Base-by-base conservation (phyloP, 2,113 vertebrate species). In the Bubo bubo region DNA sequence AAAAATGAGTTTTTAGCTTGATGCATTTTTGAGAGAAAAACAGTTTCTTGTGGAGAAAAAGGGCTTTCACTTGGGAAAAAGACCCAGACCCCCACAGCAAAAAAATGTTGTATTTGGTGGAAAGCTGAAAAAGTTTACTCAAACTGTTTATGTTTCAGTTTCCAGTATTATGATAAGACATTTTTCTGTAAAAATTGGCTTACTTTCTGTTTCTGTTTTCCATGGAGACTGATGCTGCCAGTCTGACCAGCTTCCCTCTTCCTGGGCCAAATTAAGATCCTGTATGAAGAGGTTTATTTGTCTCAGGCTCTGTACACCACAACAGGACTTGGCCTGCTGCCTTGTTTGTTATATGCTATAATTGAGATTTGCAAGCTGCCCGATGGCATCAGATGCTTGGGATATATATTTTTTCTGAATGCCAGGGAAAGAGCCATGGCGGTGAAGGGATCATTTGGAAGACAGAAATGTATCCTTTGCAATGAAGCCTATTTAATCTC, bases 131-230 rank as follows among this genome's bases (percentile, higher is more conserved):
- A 77, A 67, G 47, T 84, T 91, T n/a, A 74, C 27, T 74, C 82
- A 14, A 79, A 32, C 14, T 86, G 62, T 95, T 94, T 86, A 53
- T 32, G 14, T 74, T 91, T 86, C 28, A 84, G 27, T 81, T 93
- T 64, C 79, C 73, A 53, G 34, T 75, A 55, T 82, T 88, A 73
- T 59, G 82, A 55, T 67, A 60, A 58, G 52, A n/a, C n/a, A 56
- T 88, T 95, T 94, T 96, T 71, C 56, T 77, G 23, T 84, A 71
- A 88, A 60, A 91, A 72, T 72, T 81, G 35, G 47, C 19, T 52
- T 77, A 19, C 14, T 92, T 93, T 95, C 60, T 37, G 5, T 60
- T 84, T 73, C 49, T 34, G 22, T 86, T 89, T 94, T 91, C 49
- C 19, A 3, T 47, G 88, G 34, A 66, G 64, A 39, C 71, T 66